phyloP scores from a whole-genome alignment of 2,113 vertebrate species.

The Rhinolophus sinicus region DNA sequence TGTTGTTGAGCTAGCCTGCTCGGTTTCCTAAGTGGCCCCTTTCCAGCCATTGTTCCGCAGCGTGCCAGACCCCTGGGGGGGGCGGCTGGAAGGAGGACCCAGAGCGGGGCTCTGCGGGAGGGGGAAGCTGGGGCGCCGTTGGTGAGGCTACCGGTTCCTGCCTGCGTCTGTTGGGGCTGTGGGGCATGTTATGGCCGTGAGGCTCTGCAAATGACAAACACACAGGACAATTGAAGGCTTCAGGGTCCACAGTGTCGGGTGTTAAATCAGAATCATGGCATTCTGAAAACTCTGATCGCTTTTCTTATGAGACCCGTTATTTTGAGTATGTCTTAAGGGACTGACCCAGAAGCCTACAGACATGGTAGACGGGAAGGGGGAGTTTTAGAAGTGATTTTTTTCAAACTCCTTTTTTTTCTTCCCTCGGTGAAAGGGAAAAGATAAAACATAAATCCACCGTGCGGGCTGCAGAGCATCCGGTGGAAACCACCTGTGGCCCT shows the following conservation, averaged over 20 bases:
- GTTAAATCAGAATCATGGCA: conserved; percentile 32
- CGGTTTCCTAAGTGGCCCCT: background rate
- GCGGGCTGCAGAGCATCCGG: background rate
- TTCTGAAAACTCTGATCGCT: conserved; percentile 37
- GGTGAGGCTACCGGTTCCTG: background rate
- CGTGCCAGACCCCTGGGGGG: background rate
- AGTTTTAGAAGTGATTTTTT: background rate
- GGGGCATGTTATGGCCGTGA: background rate
- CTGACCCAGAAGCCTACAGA: conserved; percentile 43
- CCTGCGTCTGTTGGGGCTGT: background rate
- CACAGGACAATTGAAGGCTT: background rate
- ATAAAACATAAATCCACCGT: background rate
- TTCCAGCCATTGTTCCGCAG: background rate
- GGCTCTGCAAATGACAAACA: background rate
- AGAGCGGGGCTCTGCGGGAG: background rate
- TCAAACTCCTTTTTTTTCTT: background rate
- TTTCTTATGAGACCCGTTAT: background rate
- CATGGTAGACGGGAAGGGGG: background rate
- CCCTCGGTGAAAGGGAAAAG: background rate
- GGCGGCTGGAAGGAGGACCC: background rate
- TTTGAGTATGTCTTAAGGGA: background rate
- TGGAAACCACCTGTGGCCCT: background rate
- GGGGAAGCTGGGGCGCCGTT: background rate
- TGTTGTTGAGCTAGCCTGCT: conserved; percentile 37
- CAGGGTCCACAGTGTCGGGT: background rate